phyloP scores from a whole-genome alignment of 2,888 invertebrate species.

The Drosophila siamana region DNA sequence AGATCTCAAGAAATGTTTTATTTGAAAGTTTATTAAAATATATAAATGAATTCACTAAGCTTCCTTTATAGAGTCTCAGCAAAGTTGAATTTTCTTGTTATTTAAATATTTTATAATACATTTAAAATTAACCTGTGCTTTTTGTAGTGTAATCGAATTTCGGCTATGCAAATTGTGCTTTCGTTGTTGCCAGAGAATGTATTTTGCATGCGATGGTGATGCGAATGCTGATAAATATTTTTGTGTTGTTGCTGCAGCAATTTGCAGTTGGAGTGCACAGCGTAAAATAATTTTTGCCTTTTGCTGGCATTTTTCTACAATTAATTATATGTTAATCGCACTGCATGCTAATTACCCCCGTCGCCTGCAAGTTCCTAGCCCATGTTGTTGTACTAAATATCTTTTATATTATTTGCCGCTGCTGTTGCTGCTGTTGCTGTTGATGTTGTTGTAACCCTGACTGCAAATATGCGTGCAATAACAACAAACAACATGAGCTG shows the following conservation, averaged over 20 bases:
- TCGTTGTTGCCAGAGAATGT: constrained; percentile 51
- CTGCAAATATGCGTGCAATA: constrained; percentile 75
- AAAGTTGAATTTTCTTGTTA: too few relatives aligned
- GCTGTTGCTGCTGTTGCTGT: constrained; percentile 2
- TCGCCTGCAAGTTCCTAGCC: constrained; percentile 24
- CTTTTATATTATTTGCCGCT: constrained; percentile 1
- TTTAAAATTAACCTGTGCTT: too few relatives aligned
- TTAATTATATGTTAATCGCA: constrained; percentile 82
- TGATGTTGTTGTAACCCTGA: constrained; percentile 69
- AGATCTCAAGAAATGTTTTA: too few relatives aligned
- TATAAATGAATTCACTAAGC: too few relatives aligned
- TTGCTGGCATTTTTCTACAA: constrained; percentile 63
- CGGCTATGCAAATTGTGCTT: background rate
- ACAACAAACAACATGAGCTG: constrained; percentile 44
- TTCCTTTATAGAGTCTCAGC: too few relatives aligned
- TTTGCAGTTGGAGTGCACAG: constrained; percentile 55
- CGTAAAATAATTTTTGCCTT: constrained; percentile 51
- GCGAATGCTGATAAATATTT: constrained; percentile 66
- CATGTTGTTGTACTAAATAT: constrained; percentile 33
- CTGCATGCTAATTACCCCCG: constrained; percentile 79
- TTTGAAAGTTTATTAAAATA: too few relatives aligned
- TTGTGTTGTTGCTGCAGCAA: constrained; percentile 53
- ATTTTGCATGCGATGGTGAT: constrained; percentile 80
- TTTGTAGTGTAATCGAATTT: constrained; percentile 19
- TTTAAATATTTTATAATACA: too few relatives aligned